Base-by-base conservation (phyloP, 2,888 invertebrate genomes). In the Achlya flavicornis region DNA sequence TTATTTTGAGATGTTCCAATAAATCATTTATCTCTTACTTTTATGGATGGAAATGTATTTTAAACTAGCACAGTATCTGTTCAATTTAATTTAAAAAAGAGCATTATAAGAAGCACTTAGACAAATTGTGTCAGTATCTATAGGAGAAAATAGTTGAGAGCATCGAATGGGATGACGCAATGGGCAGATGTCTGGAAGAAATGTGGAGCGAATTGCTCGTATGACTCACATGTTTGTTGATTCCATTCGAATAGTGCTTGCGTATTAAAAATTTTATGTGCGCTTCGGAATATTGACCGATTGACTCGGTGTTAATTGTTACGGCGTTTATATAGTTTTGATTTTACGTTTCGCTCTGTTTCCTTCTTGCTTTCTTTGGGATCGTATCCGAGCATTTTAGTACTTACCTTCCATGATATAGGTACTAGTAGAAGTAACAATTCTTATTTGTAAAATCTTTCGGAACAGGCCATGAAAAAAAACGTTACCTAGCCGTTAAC, bases 221-320 rank as follows among this genome's bases (percentile, higher is more conserved):
- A 53, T 53, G 16, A 53, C 53, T 53, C 53, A 53, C 19, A 53
- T 53, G 53, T 53, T 53, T 53, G 53, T 53, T 53, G 53, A 53
- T 53, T 53, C 53, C 19, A 14, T 10, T 53, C 19, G 10, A 53
- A 53, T 53, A 16, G 48, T 53, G 53, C 53, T 53, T 53, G 3
- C 14, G 19, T 19, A 19, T 53, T 53, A 53, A 10, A 53, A 48
- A 2, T 16, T 53, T 53, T 19, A 19, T 53, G 53, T 10, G 10
- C 10, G 19, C 53, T 53, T 53, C 19, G 53, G 10, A 10, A 19
- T 19, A 53, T 53, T 53, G 53, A 53, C 53, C 19, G n/a, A 19
- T 53, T 53, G 16, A 16, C 16, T 48, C 16, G 14, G 48, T 48
- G 48, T 48, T 48, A 48, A 48, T 5, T 48, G n/a, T 53, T 53